Evolutionary conservation across 2,113 vertebrate genomes (phyloP).

Genomic region (Oreochromis spilurus): DNA sequence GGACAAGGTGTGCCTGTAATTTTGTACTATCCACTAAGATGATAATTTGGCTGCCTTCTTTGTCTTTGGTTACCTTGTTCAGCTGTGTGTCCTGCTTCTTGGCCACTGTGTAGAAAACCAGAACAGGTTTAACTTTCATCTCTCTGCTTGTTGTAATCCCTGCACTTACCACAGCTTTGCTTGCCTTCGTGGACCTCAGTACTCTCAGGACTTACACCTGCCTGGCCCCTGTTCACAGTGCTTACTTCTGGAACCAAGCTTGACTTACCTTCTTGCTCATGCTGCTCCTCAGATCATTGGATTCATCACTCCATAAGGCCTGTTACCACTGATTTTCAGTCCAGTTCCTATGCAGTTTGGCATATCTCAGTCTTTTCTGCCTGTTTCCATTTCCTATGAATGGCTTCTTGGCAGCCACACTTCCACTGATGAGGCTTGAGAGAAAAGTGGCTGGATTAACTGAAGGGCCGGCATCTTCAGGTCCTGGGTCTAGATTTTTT

Average conservation of each 20-base stretch:
- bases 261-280: neutral
- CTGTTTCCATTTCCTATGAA: neutral
- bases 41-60: neutral
- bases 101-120: no score
- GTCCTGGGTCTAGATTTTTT: neutral
- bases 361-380: neutral
- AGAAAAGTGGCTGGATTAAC: neutral
- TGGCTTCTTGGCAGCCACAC: neutral
- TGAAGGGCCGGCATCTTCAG: neutral
- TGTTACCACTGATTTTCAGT: neutral
- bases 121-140: no score
- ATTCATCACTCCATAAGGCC: neutral
- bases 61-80: neutral
- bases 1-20: no score
- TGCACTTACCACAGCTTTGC: no score
- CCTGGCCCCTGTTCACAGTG: neutral
- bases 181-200: no score
- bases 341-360: neutral
- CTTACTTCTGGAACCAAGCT: neutral
- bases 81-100: no score
- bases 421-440: neutral
- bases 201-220: neutral
- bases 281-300: neutral
- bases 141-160: no score
- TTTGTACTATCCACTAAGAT: neutral